Base-by-base conservation (phyloP, 2,888 invertebrate genomes). In the Barypeithes pellucidus region DNA sequence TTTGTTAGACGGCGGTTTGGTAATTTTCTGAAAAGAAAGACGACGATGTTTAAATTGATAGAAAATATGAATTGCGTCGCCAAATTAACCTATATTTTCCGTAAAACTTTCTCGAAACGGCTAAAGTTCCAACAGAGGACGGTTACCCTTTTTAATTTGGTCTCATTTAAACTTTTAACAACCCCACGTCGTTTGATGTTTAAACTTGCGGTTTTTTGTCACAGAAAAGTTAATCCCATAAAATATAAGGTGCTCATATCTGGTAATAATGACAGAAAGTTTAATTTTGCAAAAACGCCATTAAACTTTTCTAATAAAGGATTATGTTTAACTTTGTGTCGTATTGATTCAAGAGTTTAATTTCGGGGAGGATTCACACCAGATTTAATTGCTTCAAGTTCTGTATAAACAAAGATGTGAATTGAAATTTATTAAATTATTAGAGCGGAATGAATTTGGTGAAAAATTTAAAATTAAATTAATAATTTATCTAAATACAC, bases 181-280 rank as follows among this genome's bases (percentile, higher is more conserved):
- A 62, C 62, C 62, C 62, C 62, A 54, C 24, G 41, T 52, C 29
- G 22, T 67, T 54, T 67, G 36, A 54, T 67, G 36, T 67, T 57
- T 57, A 67, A 67, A 57, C 54, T 67, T 67, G 67, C 67, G 57
- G 67, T 41, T 67, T 66, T 67, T 36, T 67, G 22, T 67, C 24
- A 52, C 52, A 52, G 52, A 52, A 39, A 54, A 65, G 54, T 39
- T 50, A 50, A 52, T 41, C 14, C 43, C 67, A 14, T 57, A n/a
- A 16, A 54, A 54, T 67, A 67, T 41, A 54, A 57, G 57, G 57
- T 67, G 41, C 54, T 57, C 52, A 50, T 54, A 39, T 24, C 39
- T 60, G 67, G 54, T 9, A 14, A 65, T 65, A 65, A 65, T 24
- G 50, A 29, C 57, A 29, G 20, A 18, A 39, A 39, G 57, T 67